A percentile compares a stretch with the other conserved stretches of the same genome.
These are phyloP conservation scores for Eutolmus rufibarbis DNA, from an alignment of 2,888 invertebrate species.

Conservation along the genomic window DNA sequence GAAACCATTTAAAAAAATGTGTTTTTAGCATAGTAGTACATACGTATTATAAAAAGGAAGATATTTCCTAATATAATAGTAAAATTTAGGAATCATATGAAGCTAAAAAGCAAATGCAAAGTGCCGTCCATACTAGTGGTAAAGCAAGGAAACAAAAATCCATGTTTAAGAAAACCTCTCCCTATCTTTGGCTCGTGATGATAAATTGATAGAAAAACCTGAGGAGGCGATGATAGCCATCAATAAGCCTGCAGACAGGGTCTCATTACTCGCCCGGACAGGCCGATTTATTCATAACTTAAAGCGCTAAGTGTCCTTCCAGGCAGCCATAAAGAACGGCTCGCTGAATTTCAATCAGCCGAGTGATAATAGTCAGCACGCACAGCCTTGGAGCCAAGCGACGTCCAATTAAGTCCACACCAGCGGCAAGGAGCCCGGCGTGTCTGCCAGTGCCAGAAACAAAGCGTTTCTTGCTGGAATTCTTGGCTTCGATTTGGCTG, in stretches of 20 bases:
- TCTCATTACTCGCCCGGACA: background rate
- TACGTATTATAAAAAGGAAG: too few species aligned
- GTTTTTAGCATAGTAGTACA: too few species aligned
- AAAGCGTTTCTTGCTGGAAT: background rate
- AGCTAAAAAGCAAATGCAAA: background rate
- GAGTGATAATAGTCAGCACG: background rate
- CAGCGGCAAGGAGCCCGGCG: background rate
- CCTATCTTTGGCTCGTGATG: background rate
- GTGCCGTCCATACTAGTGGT: background rate
- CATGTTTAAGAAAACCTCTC: background rate
- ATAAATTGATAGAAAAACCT: background rate
- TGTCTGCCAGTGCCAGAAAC: background rate
- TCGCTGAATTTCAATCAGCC: slow-evolving; percentile 8
- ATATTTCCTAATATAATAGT: too few species aligned
- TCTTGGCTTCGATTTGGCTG: background rate
- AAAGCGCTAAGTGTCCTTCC: background rate
- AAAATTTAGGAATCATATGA: too few species aligned
- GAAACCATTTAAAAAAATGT: too few species aligned
- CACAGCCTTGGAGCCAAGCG: background rate
- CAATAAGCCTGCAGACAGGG: background rate
- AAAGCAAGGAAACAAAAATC: background rate
- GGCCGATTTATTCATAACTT: background rate
- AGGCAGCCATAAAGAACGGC: background rate
- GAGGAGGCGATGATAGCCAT: background rate
- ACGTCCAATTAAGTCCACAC: slow-evolving; percentile 14